Evolutionary conservation across 2,888 invertebrate genomes (phyloP), one percentile per base, ranked within the genome.

Genomic region (Tryphoninae sp.): DNA sequence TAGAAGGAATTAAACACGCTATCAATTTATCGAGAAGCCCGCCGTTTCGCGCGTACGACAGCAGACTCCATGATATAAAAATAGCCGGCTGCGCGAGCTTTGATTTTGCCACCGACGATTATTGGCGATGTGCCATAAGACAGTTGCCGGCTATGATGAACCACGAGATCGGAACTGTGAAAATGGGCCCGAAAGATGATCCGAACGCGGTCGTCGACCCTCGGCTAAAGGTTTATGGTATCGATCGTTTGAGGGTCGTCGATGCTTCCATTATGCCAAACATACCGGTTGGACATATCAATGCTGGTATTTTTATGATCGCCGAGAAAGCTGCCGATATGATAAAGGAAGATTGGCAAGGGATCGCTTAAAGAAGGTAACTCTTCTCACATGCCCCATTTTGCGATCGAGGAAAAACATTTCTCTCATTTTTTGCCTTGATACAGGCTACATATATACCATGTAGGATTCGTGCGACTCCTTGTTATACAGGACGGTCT

Each of bases 61-160:
- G 92, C 13, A 88, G 86, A 13, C 85, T 93, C 23, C 92, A 92
- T 73, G 88, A 90, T 2, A 89, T 89, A 0, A 92, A 92, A 19
- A 91, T 93, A 65, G 95, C 95, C 1, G 94, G 94, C 0, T 96
- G 96, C 87, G 81, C 73, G 22, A 59, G 71, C 0, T 89, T 90
- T 13, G 85, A 87, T 1, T 95, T 94, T 83, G 93, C 93, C 61
- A 92, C 93, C 2, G 94, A 95, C 83, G 93, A 93, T 40, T 95
- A 95, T 87, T 95, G 95, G 95, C 93, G 94, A 72, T 95, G 95
- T 89, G 94, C 94, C 23, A 92, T 94, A 7, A 93, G 94, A 16
- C 94, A 95, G 81, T 90, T 94, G 58, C 94, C 95, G 0, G 92
- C 93, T 13, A 95, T 95, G 76, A 93, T 95, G 86, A 94, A 95